Conservation (phyloP, 2,888 invertebrate species). For the Exephanes ischioxanthus region DNA sequence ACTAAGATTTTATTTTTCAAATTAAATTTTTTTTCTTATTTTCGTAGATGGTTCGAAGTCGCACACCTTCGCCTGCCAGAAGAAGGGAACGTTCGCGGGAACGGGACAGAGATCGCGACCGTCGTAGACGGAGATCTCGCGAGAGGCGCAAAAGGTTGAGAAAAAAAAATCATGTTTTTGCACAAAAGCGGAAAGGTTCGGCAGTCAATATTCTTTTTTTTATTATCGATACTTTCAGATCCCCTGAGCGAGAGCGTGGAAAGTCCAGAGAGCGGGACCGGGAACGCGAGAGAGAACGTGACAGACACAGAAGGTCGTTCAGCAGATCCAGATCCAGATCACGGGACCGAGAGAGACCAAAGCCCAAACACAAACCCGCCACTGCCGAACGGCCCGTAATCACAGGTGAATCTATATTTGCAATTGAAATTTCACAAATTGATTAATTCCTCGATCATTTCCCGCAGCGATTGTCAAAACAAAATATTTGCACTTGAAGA, state of each 20-base stretch:
- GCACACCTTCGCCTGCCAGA: constrained; percentile 86
- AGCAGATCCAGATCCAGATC: constrained; percentile 84
- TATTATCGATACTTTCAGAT: constrained; percentile 72
- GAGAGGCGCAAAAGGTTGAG: constrained; percentile 82
- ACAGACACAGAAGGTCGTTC: constrained; percentile 85
- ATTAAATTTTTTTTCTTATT: background rate
- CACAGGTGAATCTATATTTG: constrained; percentile 75
- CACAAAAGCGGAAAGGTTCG: background rate
- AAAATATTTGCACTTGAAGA: constrained; percentile 69
- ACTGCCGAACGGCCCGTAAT: constrained; percentile 83
- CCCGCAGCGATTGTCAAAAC: no score
- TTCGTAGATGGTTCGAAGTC: constrained; percentile 86
- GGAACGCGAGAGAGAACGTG: constrained; percentile 85
- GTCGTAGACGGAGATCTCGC: constrained; percentile 84
- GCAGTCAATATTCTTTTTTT: background rate
- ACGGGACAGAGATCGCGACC: constrained; percentile 85
- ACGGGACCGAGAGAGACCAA: constrained; percentile 84
- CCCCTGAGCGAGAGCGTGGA: constrained; percentile 79
- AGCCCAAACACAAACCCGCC: constrained; percentile 81
- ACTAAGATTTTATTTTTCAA: background rate
- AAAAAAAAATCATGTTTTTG: background rate
- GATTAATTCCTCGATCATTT: background rate
- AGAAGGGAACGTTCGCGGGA: constrained; percentile 86
- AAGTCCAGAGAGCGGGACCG: constrained; percentile 84
- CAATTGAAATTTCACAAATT: background rate